Conservation (phyloP, 2,113 vertebrate species). For the Cebus imitator region DNA sequence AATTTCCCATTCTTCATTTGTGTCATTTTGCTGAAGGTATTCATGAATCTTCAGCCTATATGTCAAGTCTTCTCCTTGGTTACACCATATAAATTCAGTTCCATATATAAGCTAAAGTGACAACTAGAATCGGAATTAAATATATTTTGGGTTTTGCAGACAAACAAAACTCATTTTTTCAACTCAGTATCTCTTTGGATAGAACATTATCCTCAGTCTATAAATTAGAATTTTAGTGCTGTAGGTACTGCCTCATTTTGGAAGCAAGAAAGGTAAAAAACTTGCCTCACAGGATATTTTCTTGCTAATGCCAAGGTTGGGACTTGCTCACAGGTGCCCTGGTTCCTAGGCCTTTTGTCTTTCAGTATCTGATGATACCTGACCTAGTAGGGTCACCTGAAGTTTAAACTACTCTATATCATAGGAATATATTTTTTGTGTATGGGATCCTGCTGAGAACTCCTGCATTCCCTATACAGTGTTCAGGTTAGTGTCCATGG, state of each 20-base stretch:
- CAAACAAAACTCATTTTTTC: conserved; percentile 1
- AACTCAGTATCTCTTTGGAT: neutral
- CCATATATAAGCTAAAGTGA: neutral
- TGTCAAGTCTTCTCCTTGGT: conserved; percentile 42
- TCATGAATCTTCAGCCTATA: conserved; percentile 65
- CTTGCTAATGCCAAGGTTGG: neutral
- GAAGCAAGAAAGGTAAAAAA: neutral
- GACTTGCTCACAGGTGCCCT: neutral
- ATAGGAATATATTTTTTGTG: neutral
- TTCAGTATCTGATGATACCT: neutral
- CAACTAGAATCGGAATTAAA: neutral
- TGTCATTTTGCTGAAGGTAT: conserved; percentile 48
- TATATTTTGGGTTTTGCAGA: neutral
- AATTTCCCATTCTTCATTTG: conserved; percentile 61
- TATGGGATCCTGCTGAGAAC: neutral
- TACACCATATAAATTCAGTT: conserved; percentile 64
- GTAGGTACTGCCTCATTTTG: neutral
- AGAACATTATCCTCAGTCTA: neutral
- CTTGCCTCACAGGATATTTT: neutral
- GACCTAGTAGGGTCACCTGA: neutral
- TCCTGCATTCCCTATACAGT: neutral
- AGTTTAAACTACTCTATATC: neutral
- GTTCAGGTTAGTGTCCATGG: neutral
- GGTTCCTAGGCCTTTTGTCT: neutral
- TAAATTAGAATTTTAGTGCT: neutral